A percentile compares a stretch with the other conserved stretches of the same genome.
Conservation (phyloP, 1,140 invertebrate genomes). For the Lithobius niger region DNA sequence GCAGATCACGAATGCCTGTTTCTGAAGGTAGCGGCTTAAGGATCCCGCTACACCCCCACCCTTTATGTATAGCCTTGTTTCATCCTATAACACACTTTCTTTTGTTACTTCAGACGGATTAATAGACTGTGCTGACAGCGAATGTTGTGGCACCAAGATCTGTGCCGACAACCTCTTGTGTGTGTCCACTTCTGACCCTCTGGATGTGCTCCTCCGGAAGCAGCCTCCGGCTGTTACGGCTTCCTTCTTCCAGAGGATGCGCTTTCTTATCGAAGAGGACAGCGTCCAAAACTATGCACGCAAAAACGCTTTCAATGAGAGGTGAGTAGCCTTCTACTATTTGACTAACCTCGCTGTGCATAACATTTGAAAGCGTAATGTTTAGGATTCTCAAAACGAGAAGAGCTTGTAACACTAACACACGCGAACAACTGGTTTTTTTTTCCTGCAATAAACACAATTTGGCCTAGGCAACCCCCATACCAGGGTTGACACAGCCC, state of each 20-base stretch:
- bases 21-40: too few species aligned
- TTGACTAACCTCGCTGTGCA: too few species aligned
- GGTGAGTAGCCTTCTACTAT: constrained; percentile 58
- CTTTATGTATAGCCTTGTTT: too few species aligned
- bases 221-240: constrained; percentile 90
- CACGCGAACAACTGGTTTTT: constrained; percentile 16
- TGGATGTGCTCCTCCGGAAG: constrained; percentile 81
- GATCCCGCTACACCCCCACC: too few species aligned
- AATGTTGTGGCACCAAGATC: constrained; percentile 71
- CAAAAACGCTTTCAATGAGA: constrained; percentile 89
- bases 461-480: too few species aligned
- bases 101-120: constrained; percentile 82
- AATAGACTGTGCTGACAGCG: constrained; percentile 91
- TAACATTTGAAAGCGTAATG: background rate
- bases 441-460: constrained; percentile 5
- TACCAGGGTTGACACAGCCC: too few species aligned
- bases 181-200: constrained; percentile 79
- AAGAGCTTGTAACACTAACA: background rate
- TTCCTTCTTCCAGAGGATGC: constrained; percentile 95
- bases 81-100: too few species aligned
- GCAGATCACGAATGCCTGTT: too few species aligned
- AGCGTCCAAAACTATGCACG: constrained; percentile 93
- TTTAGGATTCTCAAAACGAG: constrained; percentile 12
- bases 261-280: constrained; percentile 93
- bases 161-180: constrained; percentile 79